Evolutionary conservation across 2,888 invertebrate genomes (phyloP), one percentile per base, ranked within the genome.

Genomic region (Escarpia spicata): DNA sequence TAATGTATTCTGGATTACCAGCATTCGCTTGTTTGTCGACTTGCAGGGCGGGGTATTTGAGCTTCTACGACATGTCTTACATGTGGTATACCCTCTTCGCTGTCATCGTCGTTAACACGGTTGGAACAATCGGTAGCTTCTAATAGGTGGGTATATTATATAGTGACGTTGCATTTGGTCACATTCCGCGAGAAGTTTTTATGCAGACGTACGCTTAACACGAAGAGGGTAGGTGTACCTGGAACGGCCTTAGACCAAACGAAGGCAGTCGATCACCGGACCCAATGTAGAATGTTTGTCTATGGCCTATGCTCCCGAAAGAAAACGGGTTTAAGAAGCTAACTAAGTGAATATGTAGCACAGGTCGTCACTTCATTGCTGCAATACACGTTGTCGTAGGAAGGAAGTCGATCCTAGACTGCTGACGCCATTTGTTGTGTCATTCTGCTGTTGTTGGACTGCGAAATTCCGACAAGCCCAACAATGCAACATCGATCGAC

Each of bases 31-130:
- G 52, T 52, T 52, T 52, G 26, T 19, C 26, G 3, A n/a, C 26
- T 75, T 75, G 75, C 26, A 75, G 75, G 75, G 75, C 75, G 26
- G 75, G 75, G n/a, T 75, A 75, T n/a, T 75, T 75, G 6, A 75
- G 75, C 75, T 75, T 94, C 92, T 94, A 94, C 92, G 93, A 94
- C 91, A 92, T 94, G 26, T 94, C 94, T 9, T 94, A 94, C 92
- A 91, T 94, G 92, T 94, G 94, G 94, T 94, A 94, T 92, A 92
- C 93, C n/a, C 90, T 93, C 12, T 92, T 94, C 43, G 94, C 94
- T 31, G 93, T 94, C 8, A 26, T 93, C 8, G 92, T 93, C 9
- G 92, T 92, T 45, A 19, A 37, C 43, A 60, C 93, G 3, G 93
- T 94, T 31, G 94, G 94, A 19, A 60, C 94, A 10, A 52, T 93